Conservation (phyloP, 2,888 invertebrate species). For the Hirtodrosophila confusa region DNA sequence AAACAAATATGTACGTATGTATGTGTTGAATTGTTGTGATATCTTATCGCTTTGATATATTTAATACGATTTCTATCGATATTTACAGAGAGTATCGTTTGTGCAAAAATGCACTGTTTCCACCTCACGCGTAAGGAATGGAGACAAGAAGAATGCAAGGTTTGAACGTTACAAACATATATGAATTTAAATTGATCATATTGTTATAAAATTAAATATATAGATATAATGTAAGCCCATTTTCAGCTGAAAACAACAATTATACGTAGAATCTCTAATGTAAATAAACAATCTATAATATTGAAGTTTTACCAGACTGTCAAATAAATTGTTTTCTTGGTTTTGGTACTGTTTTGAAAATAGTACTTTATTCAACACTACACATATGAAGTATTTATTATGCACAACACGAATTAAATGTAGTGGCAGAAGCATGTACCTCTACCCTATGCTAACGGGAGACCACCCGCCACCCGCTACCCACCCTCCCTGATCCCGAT, state of each 20-base stretch:
- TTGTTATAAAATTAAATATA: too few relatives aligned
- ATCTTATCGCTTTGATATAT: conserved; percentile 8
- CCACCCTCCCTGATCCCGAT: conserved; percentile 44
- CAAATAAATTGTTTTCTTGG: too few relatives aligned
- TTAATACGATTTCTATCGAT: conserved; percentile 2
- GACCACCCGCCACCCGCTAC: conserved; percentile 17
- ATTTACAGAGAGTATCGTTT: background rate
- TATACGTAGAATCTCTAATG: too few relatives aligned
- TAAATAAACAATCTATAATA: too few relatives aligned
- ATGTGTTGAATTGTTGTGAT: background rate
- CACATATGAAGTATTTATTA: background rate
- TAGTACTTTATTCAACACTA: too few relatives aligned
- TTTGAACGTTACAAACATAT: too few relatives aligned
- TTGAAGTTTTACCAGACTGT: too few relatives aligned
- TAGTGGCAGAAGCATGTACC: conserved; percentile 9
- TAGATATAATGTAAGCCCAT: too few relatives aligned
- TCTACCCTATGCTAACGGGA: conserved; percentile 35
- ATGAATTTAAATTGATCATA: too few relatives aligned
- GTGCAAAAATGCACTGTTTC: background rate
- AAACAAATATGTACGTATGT: background rate
- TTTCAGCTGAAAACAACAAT: too few relatives aligned
- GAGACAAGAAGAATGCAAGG: too few relatives aligned
- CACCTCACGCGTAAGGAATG: background rate
- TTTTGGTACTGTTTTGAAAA: too few relatives aligned
- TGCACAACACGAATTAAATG: conserved; percentile 4